A percentile compares a stretch with the other conserved stretches of the same genome.
Evolutionary conservation across 2,113 vertebrate species (phyloP).

Genomic region (Lophura nycthemera): DNA sequence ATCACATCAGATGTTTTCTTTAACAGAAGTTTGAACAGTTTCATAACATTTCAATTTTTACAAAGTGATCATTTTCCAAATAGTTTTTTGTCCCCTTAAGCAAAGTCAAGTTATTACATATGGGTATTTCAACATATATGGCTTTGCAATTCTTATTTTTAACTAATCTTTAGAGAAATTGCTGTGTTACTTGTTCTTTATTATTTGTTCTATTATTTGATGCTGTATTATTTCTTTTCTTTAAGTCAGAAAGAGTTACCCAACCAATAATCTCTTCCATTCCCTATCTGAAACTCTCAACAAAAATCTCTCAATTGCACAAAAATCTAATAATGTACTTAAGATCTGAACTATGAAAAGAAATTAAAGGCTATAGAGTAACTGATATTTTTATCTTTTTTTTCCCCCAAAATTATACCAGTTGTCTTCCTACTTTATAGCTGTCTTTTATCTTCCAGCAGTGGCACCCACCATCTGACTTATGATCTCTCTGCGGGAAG

Average conservation of each 20-base stretch:
- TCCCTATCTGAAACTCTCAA: background rate
- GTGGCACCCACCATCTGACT: constrained; percentile 64
- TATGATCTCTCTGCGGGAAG: constrained; percentile 67
- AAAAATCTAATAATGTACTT: constrained; percentile 39
- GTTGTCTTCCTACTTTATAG: constrained; percentile 67
- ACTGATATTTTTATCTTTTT: background rate
- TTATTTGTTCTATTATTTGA: constrained; percentile 19
- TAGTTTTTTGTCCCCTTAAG: background rate
- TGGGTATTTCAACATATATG: background rate
- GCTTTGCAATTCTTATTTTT: background rate
- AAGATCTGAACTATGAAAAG: constrained; percentile 52
- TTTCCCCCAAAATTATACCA: constrained; percentile 37
- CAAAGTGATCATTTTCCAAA: background rate
- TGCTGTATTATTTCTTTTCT: constrained; percentile 5
- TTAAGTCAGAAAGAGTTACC: background rate
- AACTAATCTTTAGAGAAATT: background rate
- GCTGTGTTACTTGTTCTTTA: background rate
- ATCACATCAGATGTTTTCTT: background rate
- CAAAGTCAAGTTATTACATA: background rate
- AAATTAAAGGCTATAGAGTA: constrained; percentile 58
- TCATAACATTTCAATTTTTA: background rate
- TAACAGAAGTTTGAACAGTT: background rate
- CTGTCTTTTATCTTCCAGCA: constrained; percentile 61
- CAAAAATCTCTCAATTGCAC: background rate
- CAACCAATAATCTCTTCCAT: background rate